Evolutionary conservation across 2,888 invertebrate genomes (phyloP), one percentile per base, ranked within the genome.

Genomic region (Drosophila dives): DNA sequence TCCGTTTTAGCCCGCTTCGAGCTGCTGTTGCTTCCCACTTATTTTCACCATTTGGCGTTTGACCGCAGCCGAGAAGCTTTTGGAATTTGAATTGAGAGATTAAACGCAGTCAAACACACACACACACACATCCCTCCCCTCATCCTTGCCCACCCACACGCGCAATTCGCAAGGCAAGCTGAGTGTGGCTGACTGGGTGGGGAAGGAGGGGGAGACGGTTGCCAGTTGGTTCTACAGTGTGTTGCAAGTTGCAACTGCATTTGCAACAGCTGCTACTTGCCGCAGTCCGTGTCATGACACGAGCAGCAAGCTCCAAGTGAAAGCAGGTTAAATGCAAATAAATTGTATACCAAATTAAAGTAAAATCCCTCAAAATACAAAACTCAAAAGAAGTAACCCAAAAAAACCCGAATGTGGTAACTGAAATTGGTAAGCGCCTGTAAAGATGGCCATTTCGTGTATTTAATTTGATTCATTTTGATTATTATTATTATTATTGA

Each of bases 251-350:
- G 60, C 29, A 29, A 29, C 50, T 63, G 70, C 76, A 64, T 56
- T 73, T 80, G 81, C 81, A 77, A 72, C 83, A 69, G 80, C 75
- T 80, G 66, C 62, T 62, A 69, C 83, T 75, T 68, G 75, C 65
- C 17, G 74, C 61, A 56, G 62, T 48, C 67, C 42, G 70, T 79
- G 83, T 83, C 89, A 80, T 80, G 86, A 83, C 74, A 72, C 64
- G 82, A 81, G 42, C 69, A 68, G 77, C 55, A n/a, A 81, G 68
- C 70, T 66, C 69, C 88, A 85, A 84, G 90, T 91, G 91, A 90
- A 90, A 91, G 90, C 90, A 91, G 90, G 90, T 91, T 90, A 90
- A 90, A 91, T 91, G 90, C 88, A 90, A 91, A 91, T 91, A 89
- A 89, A 85, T 87, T 80, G 73, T 86, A 64, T 55, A 54, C 56